A percentile compares a stretch with the other conserved stretches of the same genome.
These are phyloP conservation scores for Erannis defoliaria DNA, from an alignment of 2,888 invertebrate genomes.

Conservation along the genomic window DNA sequence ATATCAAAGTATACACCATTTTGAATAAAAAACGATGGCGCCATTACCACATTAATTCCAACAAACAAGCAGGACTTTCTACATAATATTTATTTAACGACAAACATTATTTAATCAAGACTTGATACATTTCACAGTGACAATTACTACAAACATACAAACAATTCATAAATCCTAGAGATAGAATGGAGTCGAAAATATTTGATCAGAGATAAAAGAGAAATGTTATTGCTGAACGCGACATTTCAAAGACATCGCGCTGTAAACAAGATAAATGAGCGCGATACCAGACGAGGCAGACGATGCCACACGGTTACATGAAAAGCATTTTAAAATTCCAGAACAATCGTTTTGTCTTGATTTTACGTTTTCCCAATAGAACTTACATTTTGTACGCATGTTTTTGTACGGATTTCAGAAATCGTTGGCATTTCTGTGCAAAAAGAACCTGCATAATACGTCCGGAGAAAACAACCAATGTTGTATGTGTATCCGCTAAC, in stretches of 20 bases:
- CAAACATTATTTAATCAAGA: constrained; percentile 3
- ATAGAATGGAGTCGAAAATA: constrained; percentile 8
- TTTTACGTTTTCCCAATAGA: constrained; percentile 10
- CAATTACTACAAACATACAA: constrained; percentile 21
- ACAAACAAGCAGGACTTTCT: neutral
- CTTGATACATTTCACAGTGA: constrained; percentile 18
- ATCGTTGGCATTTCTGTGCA: no score
- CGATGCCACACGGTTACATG: constrained; percentile 29
- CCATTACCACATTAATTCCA: neutral
- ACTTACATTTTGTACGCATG: no score
- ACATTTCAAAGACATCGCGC: constrained; percentile 26
- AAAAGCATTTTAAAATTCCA: constrained; percentile 37
- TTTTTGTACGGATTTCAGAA: no score
- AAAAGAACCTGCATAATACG: no score
- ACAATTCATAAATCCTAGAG: constrained; percentile 24
- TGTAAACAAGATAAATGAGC: constrained; percentile 39
- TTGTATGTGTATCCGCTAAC: no score
- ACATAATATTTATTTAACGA: neutral
- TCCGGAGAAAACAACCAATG: no score
- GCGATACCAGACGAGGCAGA: constrained; percentile 18
- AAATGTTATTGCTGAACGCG: constrained; percentile 25
- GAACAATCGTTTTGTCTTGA: constrained; percentile 7
- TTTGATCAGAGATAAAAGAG: constrained; percentile 33
- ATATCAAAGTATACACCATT: no score
- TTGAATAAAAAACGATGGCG: no score